Percentiles rank a stretch among this genome's conserved stretches.
phyloP scores from a whole-genome alignment of 2,113 vertebrate genomes.

The Zapus hudsonius region DNA sequence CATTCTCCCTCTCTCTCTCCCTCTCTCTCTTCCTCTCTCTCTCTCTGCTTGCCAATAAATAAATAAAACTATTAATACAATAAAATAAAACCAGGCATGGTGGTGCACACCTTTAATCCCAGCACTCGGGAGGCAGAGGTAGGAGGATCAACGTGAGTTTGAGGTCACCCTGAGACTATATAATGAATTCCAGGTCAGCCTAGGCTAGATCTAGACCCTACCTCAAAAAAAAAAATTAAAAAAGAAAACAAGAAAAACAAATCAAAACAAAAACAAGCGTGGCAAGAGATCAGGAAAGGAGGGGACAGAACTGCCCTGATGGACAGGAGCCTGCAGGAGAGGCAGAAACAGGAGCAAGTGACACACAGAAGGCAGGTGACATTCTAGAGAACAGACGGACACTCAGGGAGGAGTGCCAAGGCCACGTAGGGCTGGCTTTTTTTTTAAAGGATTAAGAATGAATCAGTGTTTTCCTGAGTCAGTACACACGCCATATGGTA shows the following conservation, averaged over 20 bases:
- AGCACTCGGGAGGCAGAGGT: too few relatives aligned
- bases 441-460: slow-evolving; percentile 79
- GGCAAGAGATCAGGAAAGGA: neutral
- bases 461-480: slow-evolving; percentile 84
- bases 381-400: slow-evolving; percentile 68
- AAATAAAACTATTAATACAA: too few relatives aligned
- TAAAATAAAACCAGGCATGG: too few relatives aligned
- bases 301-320: neutral
- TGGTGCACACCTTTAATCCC: too few relatives aligned
- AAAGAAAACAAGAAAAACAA: neutral
- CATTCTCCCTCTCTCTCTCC: too few relatives aligned
- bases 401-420: slow-evolving; percentile 68
- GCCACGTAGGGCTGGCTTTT: slow-evolving; percentile 56
- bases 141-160: too few relatives aligned
- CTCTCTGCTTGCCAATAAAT: too few relatives aligned
- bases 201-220: too few relatives aligned
- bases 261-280: neutral
- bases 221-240: too few relatives aligned
- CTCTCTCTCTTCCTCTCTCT: too few relatives aligned
- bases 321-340: neutral
- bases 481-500: slow-evolving; percentile 79
- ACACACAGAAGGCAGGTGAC: slow-evolving; percentile 53
- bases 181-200: too few relatives aligned
- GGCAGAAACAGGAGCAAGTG: neutral
- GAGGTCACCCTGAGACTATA: too few relatives aligned